Evolutionary conservation across 2,888 invertebrate genomes (phyloP).

Genomic region (Helicoverpa assulta): DNA sequence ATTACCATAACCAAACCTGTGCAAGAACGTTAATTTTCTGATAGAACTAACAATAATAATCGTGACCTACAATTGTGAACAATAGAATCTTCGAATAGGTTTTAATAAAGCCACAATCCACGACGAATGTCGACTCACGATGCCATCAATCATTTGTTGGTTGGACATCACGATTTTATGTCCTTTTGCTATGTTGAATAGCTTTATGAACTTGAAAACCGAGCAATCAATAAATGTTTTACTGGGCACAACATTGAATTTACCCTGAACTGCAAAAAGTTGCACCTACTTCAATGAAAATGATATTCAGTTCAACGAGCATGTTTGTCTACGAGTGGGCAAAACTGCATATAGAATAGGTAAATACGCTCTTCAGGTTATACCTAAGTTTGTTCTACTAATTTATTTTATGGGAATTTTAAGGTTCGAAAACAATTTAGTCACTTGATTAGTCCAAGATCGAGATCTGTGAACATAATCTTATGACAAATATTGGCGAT

Average conservation of each 20-base stretch:
- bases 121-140: slow-evolving; percentile 63
- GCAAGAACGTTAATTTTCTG: slow-evolving; percentile 36
- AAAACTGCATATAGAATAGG: too few relatives aligned
- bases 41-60: slow-evolving; percentile 34
- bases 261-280: slow-evolving; percentile 28
- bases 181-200: slow-evolving; percentile 24
- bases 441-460: slow-evolving; percentile 11
- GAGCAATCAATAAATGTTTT: slow-evolving; percentile 17
- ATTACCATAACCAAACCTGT: slow-evolving; percentile 41
- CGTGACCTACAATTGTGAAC: slow-evolving; percentile 37
- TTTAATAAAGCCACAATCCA: slow-evolving; percentile 44
- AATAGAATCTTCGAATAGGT: slow-evolving; percentile 34
- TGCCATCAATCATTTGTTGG: slow-evolving; percentile 57
- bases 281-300: slow-evolving; percentile 47
- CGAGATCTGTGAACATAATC: neutral
- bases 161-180: slow-evolving; percentile 47
- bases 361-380: too few relatives aligned
- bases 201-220: slow-evolving; percentile 17
- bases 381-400: too few relatives aligned
- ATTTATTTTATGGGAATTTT: too few relatives aligned
- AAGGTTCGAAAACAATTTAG: slow-evolving; percentile 31
- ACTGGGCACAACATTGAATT: slow-evolving; percentile 9
- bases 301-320: slow-evolving; percentile 36
- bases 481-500: neutral
- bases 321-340: too few relatives aligned